These are phyloP conservation scores for Empidonax alnorum DNA, from an alignment of 2,113 vertebrate species.

Conservation along the genomic window DNA sequence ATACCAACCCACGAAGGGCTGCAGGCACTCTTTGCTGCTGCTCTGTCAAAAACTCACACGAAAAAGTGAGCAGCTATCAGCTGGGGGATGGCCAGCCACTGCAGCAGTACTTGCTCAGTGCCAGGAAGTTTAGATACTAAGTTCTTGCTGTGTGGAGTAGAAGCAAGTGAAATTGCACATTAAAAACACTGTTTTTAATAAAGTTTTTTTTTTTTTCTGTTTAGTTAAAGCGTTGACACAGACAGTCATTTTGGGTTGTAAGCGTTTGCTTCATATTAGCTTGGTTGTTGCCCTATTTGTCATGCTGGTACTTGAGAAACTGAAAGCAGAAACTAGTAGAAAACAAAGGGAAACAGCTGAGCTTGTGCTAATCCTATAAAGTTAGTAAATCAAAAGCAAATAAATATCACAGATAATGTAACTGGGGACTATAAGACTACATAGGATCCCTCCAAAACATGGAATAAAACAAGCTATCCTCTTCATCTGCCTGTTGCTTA, in stretches of 20 bases:
- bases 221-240: neutral
- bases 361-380: neutral
- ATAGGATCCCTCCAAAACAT: neutral
- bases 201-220: neutral
- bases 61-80: neutral
- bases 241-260: neutral
- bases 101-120: fast-evolving
- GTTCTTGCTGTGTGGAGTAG: neutral
- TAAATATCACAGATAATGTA: neutral
- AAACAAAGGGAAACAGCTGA: slow-evolving; percentile 2
- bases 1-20: neutral
- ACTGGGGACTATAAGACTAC: neutral
- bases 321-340: neutral
- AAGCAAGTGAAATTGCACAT: neutral
- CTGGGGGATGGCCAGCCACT: fast-evolving
- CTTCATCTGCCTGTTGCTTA: neutral
- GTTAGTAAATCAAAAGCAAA: slow-evolving; percentile 13
- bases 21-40: neutral
- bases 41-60: neutral
- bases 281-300: neutral
- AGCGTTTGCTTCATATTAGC: slow-evolving; percentile 17
- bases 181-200: neutral
- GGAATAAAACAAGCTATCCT: neutral
- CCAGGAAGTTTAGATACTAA: neutral
- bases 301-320: neutral